Evolutionary conservation across 2,888 invertebrate genomes (phyloP).

Genomic region (Alloplasta piceator): DNA sequence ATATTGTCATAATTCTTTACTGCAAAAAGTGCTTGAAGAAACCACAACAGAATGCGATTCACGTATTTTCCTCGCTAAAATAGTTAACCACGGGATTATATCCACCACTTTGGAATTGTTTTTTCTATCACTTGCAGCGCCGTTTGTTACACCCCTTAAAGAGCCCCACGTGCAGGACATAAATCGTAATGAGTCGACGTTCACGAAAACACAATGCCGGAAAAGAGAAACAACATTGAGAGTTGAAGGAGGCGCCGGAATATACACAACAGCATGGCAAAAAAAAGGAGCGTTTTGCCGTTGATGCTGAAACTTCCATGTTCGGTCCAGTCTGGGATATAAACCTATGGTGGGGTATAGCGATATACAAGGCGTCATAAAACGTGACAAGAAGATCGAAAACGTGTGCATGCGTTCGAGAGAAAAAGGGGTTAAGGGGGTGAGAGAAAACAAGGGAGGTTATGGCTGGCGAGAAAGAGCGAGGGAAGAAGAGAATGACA

Average conservation of each 20-base stretch:
- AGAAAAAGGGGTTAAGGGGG: conserved; percentile 32
- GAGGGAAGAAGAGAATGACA: conserved; percentile 23
- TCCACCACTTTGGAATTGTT: conserved; percentile 14
- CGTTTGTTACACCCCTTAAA: conserved; percentile 12
- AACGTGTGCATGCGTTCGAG: conserved; percentile 55
- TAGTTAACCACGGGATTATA: conserved; percentile 18
- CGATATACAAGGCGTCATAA: conserved; percentile 54
- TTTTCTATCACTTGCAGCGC: conserved; percentile 16
- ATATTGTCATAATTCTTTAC: too few relatives aligned
- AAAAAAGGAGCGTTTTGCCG: conserved; percentile 38
- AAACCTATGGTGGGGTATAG: conserved; percentile 8
- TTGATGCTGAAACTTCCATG: conserved; percentile 25
- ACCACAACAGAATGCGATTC: conserved; percentile 23
- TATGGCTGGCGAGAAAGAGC: conserved; percentile 1
- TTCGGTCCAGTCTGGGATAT: conserved; percentile 33
- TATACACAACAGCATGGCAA: conserved; percentile 10
- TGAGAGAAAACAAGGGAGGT: conserved; percentile 40
- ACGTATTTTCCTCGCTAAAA: conserved; percentile 34
- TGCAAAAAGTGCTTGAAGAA: neutral
- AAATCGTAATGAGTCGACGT: conserved; percentile 41
- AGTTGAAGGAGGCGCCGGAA: conserved; percentile 42
- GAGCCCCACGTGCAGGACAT: conserved; percentile 53
- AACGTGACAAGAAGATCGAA: conserved; percentile 65
- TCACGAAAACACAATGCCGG: neutral
- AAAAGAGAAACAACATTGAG: conserved; percentile 20